Base-by-base conservation (phyloP, 2,888 invertebrate genomes). In the Scaptomyza cyrtandrae region DNA sequence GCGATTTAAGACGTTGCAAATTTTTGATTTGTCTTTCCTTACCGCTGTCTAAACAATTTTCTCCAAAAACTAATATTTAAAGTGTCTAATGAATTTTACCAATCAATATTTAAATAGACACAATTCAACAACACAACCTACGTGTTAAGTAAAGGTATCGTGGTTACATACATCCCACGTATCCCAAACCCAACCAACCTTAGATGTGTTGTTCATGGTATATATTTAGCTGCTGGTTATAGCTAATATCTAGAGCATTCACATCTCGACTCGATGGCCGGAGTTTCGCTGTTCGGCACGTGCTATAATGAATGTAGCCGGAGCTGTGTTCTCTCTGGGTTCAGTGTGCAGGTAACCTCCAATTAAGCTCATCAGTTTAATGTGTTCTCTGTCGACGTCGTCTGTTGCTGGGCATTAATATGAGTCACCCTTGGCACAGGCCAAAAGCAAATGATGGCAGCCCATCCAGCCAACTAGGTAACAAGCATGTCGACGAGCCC, bases 281-380 rank as follows among this genome's bases (percentile, higher is more conserved):
- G 24, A 13, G 11, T 11, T 11, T 43, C 7, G 6, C 33, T n/a
- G 33, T 6, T 56, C 29, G 39, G 48, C 46, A 76, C 84, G 81
- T 80, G 71, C 61, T 52, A 49, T 65, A 78, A 72, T 71, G 75
- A 71, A 54, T 55, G 71, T 55, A 53, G 65, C 50, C 59, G 61
- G 50, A 56, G 45, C 29, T 11, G 43, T 31, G 63, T 48, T 64
- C 49, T 64, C 49, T 49, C 54, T 48, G 71, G 55, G 71, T 67
- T 67, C 66, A 54, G 55, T 65, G 66, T 70, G 76, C 71, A 78
- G 79, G 82, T 86, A 86, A 86, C 84, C 86, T 78, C 75, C 86
- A 86, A 86, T 86, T 88, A 86, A 86, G 86, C 88, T 88, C 88
- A 88, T 86, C 86, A 88, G 88, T 78, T 86, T 88, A 86, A 86